These are phyloP conservation scores for Nixonia krombeini DNA, from an alignment of 1,140 invertebrate genomes.

Conservation along the genomic window DNA sequence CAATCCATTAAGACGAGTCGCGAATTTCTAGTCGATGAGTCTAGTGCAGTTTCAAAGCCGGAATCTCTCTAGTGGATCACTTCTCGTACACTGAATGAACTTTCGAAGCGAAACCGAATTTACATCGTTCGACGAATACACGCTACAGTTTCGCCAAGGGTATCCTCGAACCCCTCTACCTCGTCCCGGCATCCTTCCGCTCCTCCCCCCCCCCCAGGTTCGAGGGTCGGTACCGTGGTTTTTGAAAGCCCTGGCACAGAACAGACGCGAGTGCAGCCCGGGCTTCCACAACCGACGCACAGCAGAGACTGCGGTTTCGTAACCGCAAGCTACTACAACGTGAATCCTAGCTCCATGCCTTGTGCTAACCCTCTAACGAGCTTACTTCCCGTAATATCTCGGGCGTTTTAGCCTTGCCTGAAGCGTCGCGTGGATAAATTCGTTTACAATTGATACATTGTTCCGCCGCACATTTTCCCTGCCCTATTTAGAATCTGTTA, in stretches of 20 bases:
- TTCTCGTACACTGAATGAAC: slow-evolving; percentile 44
- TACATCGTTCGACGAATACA: slow-evolving; percentile 44
- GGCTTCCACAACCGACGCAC: slow-evolving; percentile 60
- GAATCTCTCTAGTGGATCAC: slow-evolving; percentile 40
- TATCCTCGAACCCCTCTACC: slow-evolving; percentile 38
- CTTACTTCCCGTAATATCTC: slow-evolving; percentile 67
- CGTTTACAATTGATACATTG: slow-evolving; percentile 64
- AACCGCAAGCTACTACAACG: slow-evolving; percentile 66
- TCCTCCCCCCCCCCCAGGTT: slow-evolving; percentile 24
- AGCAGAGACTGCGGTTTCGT: slow-evolving; percentile 65
- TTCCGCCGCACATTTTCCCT: slow-evolving; percentile 27
- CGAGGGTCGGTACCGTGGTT: slow-evolving; percentile 54
- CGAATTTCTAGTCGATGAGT: slow-evolving; percentile 40
- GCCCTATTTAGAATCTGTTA: neutral
- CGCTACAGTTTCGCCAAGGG: slow-evolving; percentile 36
- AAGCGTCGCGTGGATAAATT: slow-evolving; percentile 62
- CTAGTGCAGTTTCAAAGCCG: slow-evolving; percentile 37
- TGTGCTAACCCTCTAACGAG: slow-evolving; percentile 64
- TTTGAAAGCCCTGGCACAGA: slow-evolving; percentile 62
- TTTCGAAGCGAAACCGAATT: slow-evolving; percentile 44
- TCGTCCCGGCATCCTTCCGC: too few species aligned
- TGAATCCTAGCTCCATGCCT: slow-evolving; percentile 49
- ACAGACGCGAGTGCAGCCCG: slow-evolving; percentile 57
- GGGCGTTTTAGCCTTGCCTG: slow-evolving; percentile 61
- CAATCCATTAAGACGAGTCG: slow-evolving; percentile 29